Conservation (phyloP, 2,797 vertebrate species). For the Sebastes ruberrimus region DNA sequence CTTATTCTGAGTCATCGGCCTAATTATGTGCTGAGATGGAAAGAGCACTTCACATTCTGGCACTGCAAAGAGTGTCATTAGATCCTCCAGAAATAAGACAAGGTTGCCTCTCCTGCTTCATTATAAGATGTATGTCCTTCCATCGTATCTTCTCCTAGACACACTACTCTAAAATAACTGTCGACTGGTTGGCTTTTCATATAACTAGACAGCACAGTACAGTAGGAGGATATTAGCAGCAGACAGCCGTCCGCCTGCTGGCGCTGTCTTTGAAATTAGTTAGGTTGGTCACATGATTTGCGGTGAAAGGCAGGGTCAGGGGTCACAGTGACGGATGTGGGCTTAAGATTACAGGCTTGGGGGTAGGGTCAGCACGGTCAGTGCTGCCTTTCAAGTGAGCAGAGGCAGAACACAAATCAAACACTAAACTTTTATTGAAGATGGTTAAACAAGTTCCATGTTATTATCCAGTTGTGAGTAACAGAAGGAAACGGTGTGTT, state of each 20-base stretch:
- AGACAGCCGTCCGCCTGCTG: slow-evolving; percentile 4
- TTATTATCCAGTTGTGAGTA: slow-evolving; percentile 16
- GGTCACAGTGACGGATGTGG: slow-evolving; percentile 61
- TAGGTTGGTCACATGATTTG: slow-evolving; percentile 64
- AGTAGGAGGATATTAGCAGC: slow-evolving; percentile 13
- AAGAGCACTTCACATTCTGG: slow-evolving; percentile 33
- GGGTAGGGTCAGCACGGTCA: slow-evolving; percentile 41
- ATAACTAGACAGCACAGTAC: neutral
- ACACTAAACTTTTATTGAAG: slow-evolving; percentile 17
- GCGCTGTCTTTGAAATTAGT: slow-evolving; percentile 38
- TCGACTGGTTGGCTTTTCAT: neutral
- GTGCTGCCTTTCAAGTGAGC: slow-evolving; percentile 44
- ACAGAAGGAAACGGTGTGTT: neutral
- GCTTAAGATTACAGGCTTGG: slow-evolving; percentile 60
- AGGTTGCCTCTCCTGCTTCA: neutral
- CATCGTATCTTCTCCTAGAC: neutral
- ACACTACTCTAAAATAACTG: slow-evolving; percentile 1
- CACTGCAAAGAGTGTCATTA: slow-evolving; percentile 23
- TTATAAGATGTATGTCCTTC: neutral
- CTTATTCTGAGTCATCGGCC: slow-evolving; percentile 34
- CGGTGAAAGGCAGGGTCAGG: slow-evolving; percentile 60
- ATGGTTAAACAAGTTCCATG: neutral
- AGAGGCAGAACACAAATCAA: slow-evolving; percentile 37
- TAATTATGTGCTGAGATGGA: slow-evolving; percentile 41
- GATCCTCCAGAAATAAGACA: slow-evolving; percentile 23